phyloP scores from a whole-genome alignment of 2,797 vertebrate species.

The Xerus rutilus region DNA sequence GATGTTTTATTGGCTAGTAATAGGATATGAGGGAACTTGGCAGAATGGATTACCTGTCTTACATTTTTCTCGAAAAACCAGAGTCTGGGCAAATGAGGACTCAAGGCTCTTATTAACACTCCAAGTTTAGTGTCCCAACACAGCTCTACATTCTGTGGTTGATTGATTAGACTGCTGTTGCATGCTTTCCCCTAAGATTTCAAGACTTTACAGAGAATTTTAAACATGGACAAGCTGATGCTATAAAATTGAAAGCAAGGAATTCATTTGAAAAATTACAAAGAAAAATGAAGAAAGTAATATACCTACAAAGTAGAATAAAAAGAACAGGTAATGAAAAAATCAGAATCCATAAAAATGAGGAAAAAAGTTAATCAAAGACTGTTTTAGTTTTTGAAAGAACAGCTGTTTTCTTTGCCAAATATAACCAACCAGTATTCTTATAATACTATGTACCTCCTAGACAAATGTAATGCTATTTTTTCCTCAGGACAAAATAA shows the following conservation, averaged over 20 bases:
- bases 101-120: constrained; percentile 71
- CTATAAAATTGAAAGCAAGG: constrained; percentile 51
- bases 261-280: constrained; percentile 66
- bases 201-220: constrained; percentile 58
- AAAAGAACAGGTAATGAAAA: constrained; percentile 41
- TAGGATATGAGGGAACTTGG: background rate
- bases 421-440: background rate
- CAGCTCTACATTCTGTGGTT: constrained; percentile 44
- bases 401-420: constrained; percentile 34
- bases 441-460: background rate
- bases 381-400: background rate
- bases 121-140: constrained; percentile 37
- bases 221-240: constrained; percentile 52
- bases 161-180: constrained; percentile 70
- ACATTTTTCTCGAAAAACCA: constrained; percentile 56
- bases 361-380: constrained; percentile 2
- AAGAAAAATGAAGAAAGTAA: constrained; percentile 38
- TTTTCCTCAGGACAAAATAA: background rate
- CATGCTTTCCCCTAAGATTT: constrained; percentile 64
- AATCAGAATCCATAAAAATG: background rate
- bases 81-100: constrained; percentile 66
- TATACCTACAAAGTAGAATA: background rate
- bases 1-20: background rate
- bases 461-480: background rate
- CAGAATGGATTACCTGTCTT: constrained; percentile 66